Percentiles rank a stretch among this genome's conserved stretches.
phyloP scores from a whole-genome alignment of 2,113 vertebrate species.

The Gavialis gangeticus region DNA sequence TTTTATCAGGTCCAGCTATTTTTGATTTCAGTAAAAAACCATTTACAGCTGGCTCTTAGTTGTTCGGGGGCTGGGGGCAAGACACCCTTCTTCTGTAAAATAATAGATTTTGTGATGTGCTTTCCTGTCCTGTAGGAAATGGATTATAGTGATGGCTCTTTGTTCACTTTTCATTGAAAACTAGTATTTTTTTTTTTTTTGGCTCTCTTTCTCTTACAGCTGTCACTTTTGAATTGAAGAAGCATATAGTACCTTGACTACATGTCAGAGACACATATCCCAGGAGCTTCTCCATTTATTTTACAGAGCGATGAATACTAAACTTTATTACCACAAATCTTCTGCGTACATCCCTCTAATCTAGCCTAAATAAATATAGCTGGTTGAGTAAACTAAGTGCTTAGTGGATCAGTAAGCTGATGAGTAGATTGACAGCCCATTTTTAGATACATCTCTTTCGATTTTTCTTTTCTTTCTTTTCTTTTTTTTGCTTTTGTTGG shows the following conservation, averaged over 20 bases:
- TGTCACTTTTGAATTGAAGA: not conserved
- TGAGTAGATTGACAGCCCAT: not conserved
- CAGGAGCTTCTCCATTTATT: not conserved
- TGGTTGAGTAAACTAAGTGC: not conserved
- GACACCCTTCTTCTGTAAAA: not conserved
- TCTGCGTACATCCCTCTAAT: not conserved
- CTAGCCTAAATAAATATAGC: not conserved
- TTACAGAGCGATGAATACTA: not conserved
- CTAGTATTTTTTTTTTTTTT: not conserved
- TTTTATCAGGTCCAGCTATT: not conserved
- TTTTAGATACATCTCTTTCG: not conserved
- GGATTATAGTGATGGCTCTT: not conserved
- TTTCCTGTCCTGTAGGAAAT: not conserved
- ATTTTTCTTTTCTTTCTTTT: too few relatives aligned
- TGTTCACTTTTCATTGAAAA: not conserved
- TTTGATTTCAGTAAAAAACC: not conserved
- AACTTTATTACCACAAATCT: not conserved
- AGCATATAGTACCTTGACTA: not conserved
- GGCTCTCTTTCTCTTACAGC: not conserved
- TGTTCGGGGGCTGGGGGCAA: not conserved
- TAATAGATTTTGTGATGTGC: not conserved
- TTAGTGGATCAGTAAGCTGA: not conserved
- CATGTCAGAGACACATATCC: not conserved
- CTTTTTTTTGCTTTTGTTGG: not conserved
- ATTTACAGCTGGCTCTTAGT: not conserved